A percentile compares a stretch with the other conserved stretches of the same genome.
Conservation (phyloP, 23 tunicate species). For the Oikopleura dioica region DNA sequence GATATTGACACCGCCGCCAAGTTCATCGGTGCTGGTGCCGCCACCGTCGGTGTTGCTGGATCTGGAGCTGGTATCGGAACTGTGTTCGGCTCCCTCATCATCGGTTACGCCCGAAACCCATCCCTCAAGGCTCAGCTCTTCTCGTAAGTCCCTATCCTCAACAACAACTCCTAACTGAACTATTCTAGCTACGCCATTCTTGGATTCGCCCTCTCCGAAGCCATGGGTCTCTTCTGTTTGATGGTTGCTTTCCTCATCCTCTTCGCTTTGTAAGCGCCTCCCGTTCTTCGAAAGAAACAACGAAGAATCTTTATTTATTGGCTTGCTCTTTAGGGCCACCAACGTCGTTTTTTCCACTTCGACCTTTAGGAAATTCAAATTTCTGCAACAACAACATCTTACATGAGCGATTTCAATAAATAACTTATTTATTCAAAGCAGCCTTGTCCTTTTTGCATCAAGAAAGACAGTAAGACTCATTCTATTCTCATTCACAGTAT, state of each 20-base stretch:
- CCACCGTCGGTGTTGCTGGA: constrained; percentile 97
- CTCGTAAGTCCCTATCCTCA: constrained; percentile 20
- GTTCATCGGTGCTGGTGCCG: constrained; percentile 99
- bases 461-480: too few relatives aligned
- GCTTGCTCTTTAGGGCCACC: too few relatives aligned
- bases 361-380: too few relatives aligned
- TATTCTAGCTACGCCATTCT: constrained; percentile 47
- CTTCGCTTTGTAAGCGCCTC: constrained; percentile 74
- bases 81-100: constrained; percentile 94
- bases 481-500: too few relatives aligned
- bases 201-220: constrained; percentile 98
- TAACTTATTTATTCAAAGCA: too few relatives aligned
- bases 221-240: constrained; percentile 99
- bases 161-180: too few relatives aligned
- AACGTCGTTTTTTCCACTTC: too few relatives aligned
- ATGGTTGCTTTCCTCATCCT: constrained; percentile 98
- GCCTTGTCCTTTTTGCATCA: too few relatives aligned
- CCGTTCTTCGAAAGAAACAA: too few relatives aligned
- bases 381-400: too few relatives aligned
- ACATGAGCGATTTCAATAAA: too few relatives aligned
- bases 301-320: too few relatives aligned
- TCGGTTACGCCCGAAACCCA: constrained; percentile 99
- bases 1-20: constrained; percentile 99
- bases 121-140: constrained; percentile 92
- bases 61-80: constrained; percentile 99